Base-by-base conservation (phyloP, 2,797 vertebrate species). In the Epinephelus coioides region DNA sequence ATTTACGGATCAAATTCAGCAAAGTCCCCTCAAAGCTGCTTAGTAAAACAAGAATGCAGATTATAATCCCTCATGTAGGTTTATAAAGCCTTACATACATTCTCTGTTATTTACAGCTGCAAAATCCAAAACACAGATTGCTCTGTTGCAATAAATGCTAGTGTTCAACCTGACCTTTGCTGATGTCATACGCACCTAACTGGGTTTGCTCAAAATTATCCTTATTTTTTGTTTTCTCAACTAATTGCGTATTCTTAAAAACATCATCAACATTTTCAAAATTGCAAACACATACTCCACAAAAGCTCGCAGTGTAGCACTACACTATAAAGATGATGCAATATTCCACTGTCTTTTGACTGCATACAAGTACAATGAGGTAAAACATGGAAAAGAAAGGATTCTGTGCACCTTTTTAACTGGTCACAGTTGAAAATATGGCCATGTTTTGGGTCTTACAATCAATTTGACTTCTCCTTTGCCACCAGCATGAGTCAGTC, bases 1-100 rank as follows among this genome's bases (percentile, higher is more conserved):
- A 86, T 89, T 85, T 88, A 85, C 38, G 2, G 79, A 84, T 85
- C 74, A 84, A 68, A 90, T 78, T 65, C 6, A 49, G 46, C 62
- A 63, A 69, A 79, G 79, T 82, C 81, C 30, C 34, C 62, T 79
- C 27, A 90, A 92, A 91, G 90, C 89, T 86, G 86, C 77, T 92
- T 91, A 85, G 84, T 69, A 73, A 78, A 76, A 67, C 55, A 87
- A 82, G 75, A 84, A 88, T 79, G 79, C 46, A 70, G 69, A 27
- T 82, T 88, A 53, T 84, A 90, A 91, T 89, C 78, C 81, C 18
- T 78, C 1, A 9, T 54, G 53, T 68, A 69, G 82, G 54, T 80
- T 69, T 61, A 67, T 63, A 76, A 84, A 88, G 70, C 81, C 59
- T 49, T 34, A 43, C 57, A 73, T 27, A 70, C 30, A 79, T 73